phyloP scores from a whole-genome alignment of 2,888 invertebrate species.

The Acronicta alni region DNA sequence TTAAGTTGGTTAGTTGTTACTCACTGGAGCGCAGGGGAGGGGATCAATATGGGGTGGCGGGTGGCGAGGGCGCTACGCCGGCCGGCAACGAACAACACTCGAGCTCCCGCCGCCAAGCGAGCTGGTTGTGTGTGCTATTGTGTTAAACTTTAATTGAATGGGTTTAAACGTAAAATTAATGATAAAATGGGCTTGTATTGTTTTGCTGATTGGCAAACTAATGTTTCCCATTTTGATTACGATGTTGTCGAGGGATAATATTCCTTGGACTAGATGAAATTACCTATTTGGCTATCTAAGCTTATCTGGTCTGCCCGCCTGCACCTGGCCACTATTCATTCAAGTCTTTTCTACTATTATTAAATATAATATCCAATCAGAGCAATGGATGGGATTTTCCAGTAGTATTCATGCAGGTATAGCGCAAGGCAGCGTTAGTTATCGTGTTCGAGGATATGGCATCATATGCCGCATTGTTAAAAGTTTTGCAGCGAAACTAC shows the following conservation, averaged over 20 bases:
- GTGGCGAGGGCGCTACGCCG: conserved; percentile 29
- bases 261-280: no score
- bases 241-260: no score
- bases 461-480: conserved; percentile 3
- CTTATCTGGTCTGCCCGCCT: conserved; percentile 1
- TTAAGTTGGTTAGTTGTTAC: conserved; percentile 55
- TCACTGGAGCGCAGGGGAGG: conserved; percentile 53
- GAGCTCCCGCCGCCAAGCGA: conserved; percentile 16
- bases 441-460: background rate
- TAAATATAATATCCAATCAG: no score
- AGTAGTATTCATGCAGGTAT: background rate
- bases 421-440: conserved; percentile 9
- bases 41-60: conserved; percentile 68
- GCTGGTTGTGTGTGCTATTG: background rate
- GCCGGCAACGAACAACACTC: conserved; percentile 40
- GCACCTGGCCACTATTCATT: no score
- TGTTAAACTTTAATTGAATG: conserved; percentile 27
- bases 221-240: conserved; percentile 4
- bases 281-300: no score
- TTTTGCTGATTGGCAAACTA: conserved; percentile 11
- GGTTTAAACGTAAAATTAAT: conserved; percentile 15
- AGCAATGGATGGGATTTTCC: no score
- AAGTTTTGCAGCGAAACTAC: conserved; percentile 12
- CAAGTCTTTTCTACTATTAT: no score
- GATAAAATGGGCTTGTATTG: conserved; percentile 8